phyloP scores from a whole-genome alignment of 2,113 vertebrate genomes.

The Natator depressus region DNA sequence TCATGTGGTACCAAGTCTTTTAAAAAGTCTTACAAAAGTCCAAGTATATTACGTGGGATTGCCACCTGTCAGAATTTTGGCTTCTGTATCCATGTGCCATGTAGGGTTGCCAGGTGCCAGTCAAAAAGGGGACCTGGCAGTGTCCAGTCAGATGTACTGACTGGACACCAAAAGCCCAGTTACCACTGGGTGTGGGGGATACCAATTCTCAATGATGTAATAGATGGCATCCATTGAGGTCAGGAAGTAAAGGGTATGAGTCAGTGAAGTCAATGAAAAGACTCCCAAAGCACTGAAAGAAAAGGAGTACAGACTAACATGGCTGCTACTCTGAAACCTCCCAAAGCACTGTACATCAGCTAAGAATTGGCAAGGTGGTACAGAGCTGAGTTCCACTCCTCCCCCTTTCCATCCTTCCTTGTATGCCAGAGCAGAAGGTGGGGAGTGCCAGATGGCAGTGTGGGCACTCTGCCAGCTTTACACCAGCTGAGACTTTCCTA shows the following conservation, averaged over 20 bases:
- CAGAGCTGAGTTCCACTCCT: neutral
- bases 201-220: rapidly evolving
- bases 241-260: neutral
- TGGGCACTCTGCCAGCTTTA: neutral
- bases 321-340: neutral
- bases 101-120: no score
- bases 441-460: neutral
- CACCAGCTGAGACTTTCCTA: neutral
- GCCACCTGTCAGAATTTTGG: no score
- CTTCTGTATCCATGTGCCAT: no score
- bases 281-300: neutral
- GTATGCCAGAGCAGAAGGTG: neutral
- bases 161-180: no score
- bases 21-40: no score
- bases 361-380: neutral
- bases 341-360: neutral
- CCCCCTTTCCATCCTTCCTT: no score
- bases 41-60: no score
- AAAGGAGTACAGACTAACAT: no score
- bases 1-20: no score
- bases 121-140: no score
- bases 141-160: no score
- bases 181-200: neutral
- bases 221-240: neutral
- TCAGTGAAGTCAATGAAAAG: neutral